Conservation (phyloP, 2,888 invertebrate genomes). For the Lasioglossum figueresi region DNA sequence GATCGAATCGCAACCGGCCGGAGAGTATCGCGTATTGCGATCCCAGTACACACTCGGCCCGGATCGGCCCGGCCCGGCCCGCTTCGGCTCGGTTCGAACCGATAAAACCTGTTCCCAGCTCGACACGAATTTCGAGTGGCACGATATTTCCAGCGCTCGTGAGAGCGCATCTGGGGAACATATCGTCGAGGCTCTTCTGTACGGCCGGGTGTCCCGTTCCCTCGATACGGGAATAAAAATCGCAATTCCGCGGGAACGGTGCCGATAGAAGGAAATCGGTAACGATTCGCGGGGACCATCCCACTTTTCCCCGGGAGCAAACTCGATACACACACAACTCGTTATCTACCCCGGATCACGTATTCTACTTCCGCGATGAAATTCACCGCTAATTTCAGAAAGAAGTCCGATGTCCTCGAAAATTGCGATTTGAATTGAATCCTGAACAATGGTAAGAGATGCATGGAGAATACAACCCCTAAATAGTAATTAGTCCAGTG, state of each 20-base stretch:
- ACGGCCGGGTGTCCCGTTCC: conserved; percentile 10
- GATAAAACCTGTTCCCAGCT: conserved; percentile 22
- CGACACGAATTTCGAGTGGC: conserved; percentile 26
- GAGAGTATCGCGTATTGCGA: background rate
- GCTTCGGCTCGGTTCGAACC: background rate
- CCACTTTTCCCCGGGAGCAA: conserved; percentile 12
- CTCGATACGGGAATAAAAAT: conserved; percentile 28
- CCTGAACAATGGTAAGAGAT: background rate
- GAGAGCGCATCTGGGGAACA: conserved; percentile 16
- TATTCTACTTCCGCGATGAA: background rate
- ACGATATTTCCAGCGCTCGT: conserved; percentile 2
- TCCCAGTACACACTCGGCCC: background rate
- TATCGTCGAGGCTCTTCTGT: background rate
- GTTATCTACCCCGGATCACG: background rate
- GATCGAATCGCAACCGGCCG: background rate
- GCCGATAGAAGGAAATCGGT: conserved; percentile 34
- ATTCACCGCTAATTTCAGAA: conserved; percentile 8
- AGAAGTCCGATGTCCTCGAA: background rate
- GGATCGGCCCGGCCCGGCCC: background rate
- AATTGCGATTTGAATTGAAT: background rate
- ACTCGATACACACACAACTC: conserved; percentile 46
- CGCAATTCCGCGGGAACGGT: background rate
- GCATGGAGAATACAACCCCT: background rate
- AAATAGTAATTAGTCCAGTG: background rate
- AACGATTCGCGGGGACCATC: conserved; percentile 22